phyloP scores from a whole-genome alignment of 2,888 invertebrate species.

The Deroplatys truncata region DNA sequence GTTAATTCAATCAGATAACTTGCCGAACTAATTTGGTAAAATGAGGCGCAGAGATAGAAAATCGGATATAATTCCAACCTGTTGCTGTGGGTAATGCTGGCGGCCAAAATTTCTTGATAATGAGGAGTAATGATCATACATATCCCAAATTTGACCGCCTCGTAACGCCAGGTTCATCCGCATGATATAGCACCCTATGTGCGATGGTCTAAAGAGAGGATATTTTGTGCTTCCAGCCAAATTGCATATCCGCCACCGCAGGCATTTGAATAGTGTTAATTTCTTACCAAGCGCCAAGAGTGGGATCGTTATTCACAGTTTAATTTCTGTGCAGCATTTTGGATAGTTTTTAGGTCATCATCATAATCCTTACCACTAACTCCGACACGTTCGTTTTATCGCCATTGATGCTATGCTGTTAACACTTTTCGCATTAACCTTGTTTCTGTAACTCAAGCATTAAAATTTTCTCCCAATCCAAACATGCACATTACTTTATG shows the following conservation, averaged over 20 bases:
- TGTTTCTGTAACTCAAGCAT: too few relatives aligned
- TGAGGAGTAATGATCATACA: not conserved
- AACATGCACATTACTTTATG: too few relatives aligned
- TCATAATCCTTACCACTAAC: too few relatives aligned
- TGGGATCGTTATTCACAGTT: not conserved
- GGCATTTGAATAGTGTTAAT: not conserved
- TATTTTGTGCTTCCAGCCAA: not conserved
- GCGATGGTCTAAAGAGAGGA: not conserved
- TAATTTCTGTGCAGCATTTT: not conserved
- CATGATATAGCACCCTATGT: not conserved
- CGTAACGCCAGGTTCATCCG: not conserved
- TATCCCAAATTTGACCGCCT: not conserved
- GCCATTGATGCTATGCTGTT: too few relatives aligned
- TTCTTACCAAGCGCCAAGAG: not conserved
- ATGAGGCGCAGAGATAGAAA: not conserved
- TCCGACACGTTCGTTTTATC: too few relatives aligned
- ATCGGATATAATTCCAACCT: not conserved
- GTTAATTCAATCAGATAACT: not conserved
- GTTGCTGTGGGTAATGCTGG: not conserved
- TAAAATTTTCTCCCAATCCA: too few relatives aligned
- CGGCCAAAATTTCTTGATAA: not conserved
- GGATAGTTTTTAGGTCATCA: not conserved
- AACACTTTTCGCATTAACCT: too few relatives aligned
- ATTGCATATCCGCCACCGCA: not conserved
- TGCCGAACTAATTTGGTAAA: not conserved